Evolutionary conservation across 2,888 invertebrate genomes (phyloP), one percentile per base, ranked within the genome.

Genomic region (Platynereis dumerilii): DNA sequence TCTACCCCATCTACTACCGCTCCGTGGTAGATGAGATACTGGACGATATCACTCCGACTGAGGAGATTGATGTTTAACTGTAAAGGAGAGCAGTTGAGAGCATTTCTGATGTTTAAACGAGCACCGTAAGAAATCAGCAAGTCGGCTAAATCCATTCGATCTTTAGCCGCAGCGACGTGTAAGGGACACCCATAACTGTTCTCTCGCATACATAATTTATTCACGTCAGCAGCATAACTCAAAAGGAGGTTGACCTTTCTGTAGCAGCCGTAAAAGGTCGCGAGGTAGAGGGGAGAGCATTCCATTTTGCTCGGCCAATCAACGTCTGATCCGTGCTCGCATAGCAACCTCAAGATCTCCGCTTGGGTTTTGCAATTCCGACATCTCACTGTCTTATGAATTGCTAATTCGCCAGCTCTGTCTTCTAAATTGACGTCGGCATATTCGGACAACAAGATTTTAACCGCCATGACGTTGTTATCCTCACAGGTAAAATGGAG

Each of bases 401-500:
- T 44, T 1, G 73, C 70, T n/a, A 60, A 55, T 53, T 73, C 73
- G 0, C 54, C 20, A 26, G 61, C 53, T 28, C 48, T 61, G 55
- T 73, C 73, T 29, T 54, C 60, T 27, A 68, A 53, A 29, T 71
- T 66, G 15, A 68, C 67, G 15, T 61, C 64, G 2, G 72, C 70
- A 20, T 59, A 27, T 39, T 67, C 39, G 22, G 55, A 20, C 55
- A 73, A 39, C 39, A 73, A 66, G 2, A 67, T 48, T 27, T 57
- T 34, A 24, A 73, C 71, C 39, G 64, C 65, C 12, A 67, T 68
- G 7, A 68, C 59, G 34, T 67, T 55, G 10, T 56, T 29, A 10
- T 65, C 60, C 44, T 72, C 69, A 61, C 71, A 72, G 1, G 72
- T 72, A 45, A 66, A 66, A 56, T 73, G 73, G 27, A 73, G 58